Evolutionary conservation across 2,113 vertebrate species (phyloP), one percentile per base, ranked within the genome.

Genomic region (Crotophaga sulcirostris): DNA sequence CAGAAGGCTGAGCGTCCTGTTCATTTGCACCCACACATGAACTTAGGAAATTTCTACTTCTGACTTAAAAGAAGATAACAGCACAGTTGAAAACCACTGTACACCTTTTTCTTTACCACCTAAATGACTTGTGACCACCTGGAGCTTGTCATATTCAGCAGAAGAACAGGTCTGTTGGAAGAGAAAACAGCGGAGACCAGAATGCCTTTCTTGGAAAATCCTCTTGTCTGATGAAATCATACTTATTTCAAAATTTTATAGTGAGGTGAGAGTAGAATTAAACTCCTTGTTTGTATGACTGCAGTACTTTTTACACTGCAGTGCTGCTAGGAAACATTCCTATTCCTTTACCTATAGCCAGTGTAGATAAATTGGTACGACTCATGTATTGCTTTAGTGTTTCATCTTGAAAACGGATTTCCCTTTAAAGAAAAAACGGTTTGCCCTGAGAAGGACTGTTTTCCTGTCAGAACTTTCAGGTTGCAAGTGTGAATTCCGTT

Each of bases 221-320:
- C 7, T 64, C 8, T 54, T 29, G 4, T 59, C 21, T 55, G 16
- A 28, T 75, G 34, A 80, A 89, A 80, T 64, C 18, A 72, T 7
- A 34, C 11, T 64, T 44, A 42, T 31, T 63, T 51, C 51, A 33
- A 52, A 59, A 66, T 63, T 88, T 54, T 55, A 5, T 60, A 42
- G 5, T 45, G 51, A 56, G 51, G 6, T 12, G 10, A 0, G 1
- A 8, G 1, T 18, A 58, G 16, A 6, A 44, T 63, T 75, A 55
- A 93, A 77, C 13, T 54, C 4, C 12, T 4, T 1, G 4, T 52
- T 59, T 82, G 25, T 69, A 68, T 64, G 38, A 64, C 33, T 6
- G 5, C 13, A 63, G 25, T 55, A 58, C 6, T 44, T 90, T 56
- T 55, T 36, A 10, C 55, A 8, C 16, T 81, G 2, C 23, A 45